Evolutionary conservation across 1,140 invertebrate species (phyloP), one percentile per base, ranked within the genome.

Genomic region (Macrotrachela quadricornifera): DNA sequence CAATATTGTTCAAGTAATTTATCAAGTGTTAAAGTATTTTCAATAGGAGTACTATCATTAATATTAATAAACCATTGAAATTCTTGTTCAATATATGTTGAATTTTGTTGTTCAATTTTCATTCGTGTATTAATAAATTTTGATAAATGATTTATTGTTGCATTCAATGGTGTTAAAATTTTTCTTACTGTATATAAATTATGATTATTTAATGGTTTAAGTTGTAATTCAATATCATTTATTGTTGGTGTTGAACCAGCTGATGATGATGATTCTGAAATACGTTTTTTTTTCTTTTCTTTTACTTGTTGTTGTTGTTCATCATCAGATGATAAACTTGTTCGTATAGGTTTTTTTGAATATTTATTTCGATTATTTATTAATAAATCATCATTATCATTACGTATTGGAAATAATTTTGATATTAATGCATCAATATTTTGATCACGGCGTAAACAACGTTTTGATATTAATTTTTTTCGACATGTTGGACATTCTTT

Each of bases 401-500:
- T 88, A 56, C 91, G 75, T 66, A 83, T 91, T 0, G 91, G 90
- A 68, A 94, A 97, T 46, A 97, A 95, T 71, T 96, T 95, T 0
- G 85, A 86, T 57, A 99, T 97, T 3, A 99, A 69, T 57, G 87
- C 74, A 71, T 99, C 94, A 67, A 97, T 97, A 71, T 96, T 97
- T 8, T 90, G 90, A 74, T 99, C 94, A 0, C 87, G 85, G 51
- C 94, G 73, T 1, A 99, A 68, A 1, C 88, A 95, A 17, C 94
- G 74, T 69, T 96, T 97, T 0, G 92, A 97, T 0, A 96, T 86
- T 10, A 99, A 73, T 69, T 99, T 97, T 64, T 97, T 97, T 18
- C 94, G 76, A 69, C 94, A 99, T 0, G 92, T 97, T 10, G 92
- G 92, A 69, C 92, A 99, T 74, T 99, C 94, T 72, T 97, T 97